Evolutionary conservation across 2,888 invertebrate species (phyloP), one percentile per base, ranked within the genome.

Genomic region (Brassicogethes aeneus): DNA sequence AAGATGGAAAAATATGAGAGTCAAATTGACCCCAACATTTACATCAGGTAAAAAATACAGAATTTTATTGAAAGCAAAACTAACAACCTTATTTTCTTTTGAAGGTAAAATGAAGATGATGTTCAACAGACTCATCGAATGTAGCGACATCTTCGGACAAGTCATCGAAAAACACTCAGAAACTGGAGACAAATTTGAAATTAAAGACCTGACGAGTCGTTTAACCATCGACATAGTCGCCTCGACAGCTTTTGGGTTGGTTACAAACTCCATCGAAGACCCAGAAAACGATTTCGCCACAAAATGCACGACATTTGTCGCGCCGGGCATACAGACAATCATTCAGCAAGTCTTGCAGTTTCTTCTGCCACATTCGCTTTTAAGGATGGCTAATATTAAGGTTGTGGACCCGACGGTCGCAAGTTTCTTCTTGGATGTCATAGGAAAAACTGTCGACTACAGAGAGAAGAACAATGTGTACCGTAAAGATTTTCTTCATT

Each of bases 11-110:
- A 68, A 64, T 10, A 57, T 81, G 15, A 68, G 82, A 10, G 45
- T 68, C 0, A 79, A 79, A 50, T 60, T 82, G 52, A 72, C 80
- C 1, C 77, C 80, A 0, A 72, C 76, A 0, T 83, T 82, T 51
- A 74, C 80, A 0, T 70, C 78, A 0, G 78, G 76, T 3, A n/a
- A n/a, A n/a, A n/a, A n/a, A n/a, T n/a, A n/a, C n/a, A n/a, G n/a
- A n/a, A n/a, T n/a, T n/a, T n/a, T n/a, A n/a, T n/a, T n/a, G n/a
- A n/a, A n/a, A n/a, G n/a, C n/a, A n/a, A n/a, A n/a, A n/a, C n/a
- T n/a, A n/a, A n/a, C n/a, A n/a, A n/a, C n/a, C n/a, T n/a, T n/a
- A n/a, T n/a, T n/a, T n/a, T n/a, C n/a, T n/a, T n/a, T n/a, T n/a
- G n/a, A n/a, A 23, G 23, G 23, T 7, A 32, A 80, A 58, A 64